Evolutionary conservation across 2,797 vertebrate genomes (phyloP), one percentile per base, ranked within the genome.

Genomic region (Calcarius lapponicus): DNA sequence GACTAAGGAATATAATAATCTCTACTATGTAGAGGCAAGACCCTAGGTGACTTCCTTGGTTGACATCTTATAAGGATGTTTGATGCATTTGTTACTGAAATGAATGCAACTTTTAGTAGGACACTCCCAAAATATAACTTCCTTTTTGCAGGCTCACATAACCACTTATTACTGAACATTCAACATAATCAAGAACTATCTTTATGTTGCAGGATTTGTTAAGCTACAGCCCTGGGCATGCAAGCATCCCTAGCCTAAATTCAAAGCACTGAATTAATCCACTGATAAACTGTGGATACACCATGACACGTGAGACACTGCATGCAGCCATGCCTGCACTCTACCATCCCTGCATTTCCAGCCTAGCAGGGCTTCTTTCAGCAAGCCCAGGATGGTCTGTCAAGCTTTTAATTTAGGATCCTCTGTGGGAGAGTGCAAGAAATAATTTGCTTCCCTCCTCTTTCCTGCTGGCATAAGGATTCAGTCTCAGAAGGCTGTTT

Each of bases 361-460:
- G 38, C 31, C 58, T 42, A 45, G 61, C 17, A 79, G 6, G 14
- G 65, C 28, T 88, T 43, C 53, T 80, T 47, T 31, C 13, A 93
- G 50, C 61, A 67, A 58, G 83, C 40, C 57, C 31, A 47, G 42
- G 48, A 57, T 75, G 50, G 28, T 72, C 32, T 87, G 34, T 50
- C 56, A 74, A 64, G 48, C 71, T 92, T 79, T 82, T 86, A 71
- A 92, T 87, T 92, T 53, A 92, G 45, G 71, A 80, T 62, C n/a
- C 47, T 53, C 56, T 21, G 45, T 50, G 66, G 54, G 48, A 64
- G 66, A 86, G 65, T 34, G 43, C 7, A 84, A 83, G 40, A 89
- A 73, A 85, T 48, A 88, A 70, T 47, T 32, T 7, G 38, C n/a
- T 92, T 93, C 74, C 45, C 22, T 91, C 5, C 45, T 81, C 74